Conservation (phyloP, 1,140 invertebrate genomes). For the Episyrphus balteatus region DNA sequence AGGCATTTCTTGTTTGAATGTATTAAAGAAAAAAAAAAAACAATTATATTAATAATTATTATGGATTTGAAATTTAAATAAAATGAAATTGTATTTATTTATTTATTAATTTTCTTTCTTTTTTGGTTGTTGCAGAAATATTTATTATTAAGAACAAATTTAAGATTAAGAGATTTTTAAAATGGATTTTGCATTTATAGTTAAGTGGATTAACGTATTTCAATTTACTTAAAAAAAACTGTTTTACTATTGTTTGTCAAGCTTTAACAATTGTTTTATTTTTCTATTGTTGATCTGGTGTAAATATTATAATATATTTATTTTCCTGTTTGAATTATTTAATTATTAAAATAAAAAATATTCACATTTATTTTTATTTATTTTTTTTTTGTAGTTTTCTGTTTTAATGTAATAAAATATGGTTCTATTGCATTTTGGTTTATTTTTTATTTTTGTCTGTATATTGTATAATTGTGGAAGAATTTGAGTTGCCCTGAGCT, state of each 20-base stretch:
- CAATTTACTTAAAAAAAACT: not conserved
- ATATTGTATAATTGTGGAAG: constrained; percentile 6
- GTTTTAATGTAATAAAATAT: constrained; percentile 1
- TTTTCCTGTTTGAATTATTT: not conserved
- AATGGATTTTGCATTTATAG: no score
- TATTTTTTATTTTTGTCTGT: not conserved
- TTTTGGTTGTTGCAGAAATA: no score
- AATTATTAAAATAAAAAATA: no score
- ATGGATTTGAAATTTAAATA: no score
- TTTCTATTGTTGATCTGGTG: not conserved
- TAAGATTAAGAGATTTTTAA: no score
- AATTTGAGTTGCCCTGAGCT: constrained; percentile 9
- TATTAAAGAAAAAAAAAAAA: no score
- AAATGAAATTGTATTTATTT: no score
- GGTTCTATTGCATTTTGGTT: constrained; percentile 5
- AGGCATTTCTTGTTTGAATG: no score
- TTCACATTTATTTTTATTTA: not conserved
- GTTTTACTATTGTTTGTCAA: not conserved
- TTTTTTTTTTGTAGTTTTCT: not conserved
- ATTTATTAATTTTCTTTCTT: no score
- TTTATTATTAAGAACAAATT: no score
- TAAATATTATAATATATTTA: not conserved
- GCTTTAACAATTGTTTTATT: not conserved
- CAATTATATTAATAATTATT: no score
- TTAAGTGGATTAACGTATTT: no score